Evolutionary conservation across 2,888 invertebrate genomes (phyloP), one percentile per base, ranked within the genome.

Genomic region (Hybos culiciformis): DNA sequence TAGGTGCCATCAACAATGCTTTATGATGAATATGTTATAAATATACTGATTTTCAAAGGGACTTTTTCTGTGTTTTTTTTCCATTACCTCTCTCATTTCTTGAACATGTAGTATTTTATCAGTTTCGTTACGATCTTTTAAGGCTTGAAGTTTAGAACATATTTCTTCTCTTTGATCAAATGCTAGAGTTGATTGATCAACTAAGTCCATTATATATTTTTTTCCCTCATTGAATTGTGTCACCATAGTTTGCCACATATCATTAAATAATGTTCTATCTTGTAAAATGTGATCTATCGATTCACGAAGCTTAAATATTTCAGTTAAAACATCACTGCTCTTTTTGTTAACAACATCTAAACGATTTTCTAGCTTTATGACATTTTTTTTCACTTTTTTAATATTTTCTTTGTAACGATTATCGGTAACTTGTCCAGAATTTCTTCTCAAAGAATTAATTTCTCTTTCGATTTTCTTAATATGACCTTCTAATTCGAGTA

Each of bases 91-190:
- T 12, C 29, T 6, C 29, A 29, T 29, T 12, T 29, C 29, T 54
- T 74, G 74, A 31, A 76, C 72, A 55, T 80, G 78, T 48, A 71
- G 67, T 29, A 75, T 67, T 44, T 78, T 72, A 53, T 87, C 84
- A 32, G 79, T 74, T 56, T 83, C 80, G 39, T 79, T 80, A 49
- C 82, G 77, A 51, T 85, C 85, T 55, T 83, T 82, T 26, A 92
- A 68, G 0, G 80, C 79, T 48, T 83, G 77, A 33, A 91, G 72
- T 63, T 90, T 91, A 44, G 79, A 73, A 57, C 83, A 78, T 66
- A 83, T 75, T 58, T 83, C 82, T 60, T 83, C 90, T 47, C 91
- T 72, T 63, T 88, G 86, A 65, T 91, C 90, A 57, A 88, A 93
- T 2, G 91, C 85, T 32, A 81, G 70, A 18, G 87, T 91, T 0